These are phyloP conservation scores for Tenebrosternarchus preto DNA, from an alignment of 2,113 vertebrate genomes.

Conservation along the genomic window DNA sequence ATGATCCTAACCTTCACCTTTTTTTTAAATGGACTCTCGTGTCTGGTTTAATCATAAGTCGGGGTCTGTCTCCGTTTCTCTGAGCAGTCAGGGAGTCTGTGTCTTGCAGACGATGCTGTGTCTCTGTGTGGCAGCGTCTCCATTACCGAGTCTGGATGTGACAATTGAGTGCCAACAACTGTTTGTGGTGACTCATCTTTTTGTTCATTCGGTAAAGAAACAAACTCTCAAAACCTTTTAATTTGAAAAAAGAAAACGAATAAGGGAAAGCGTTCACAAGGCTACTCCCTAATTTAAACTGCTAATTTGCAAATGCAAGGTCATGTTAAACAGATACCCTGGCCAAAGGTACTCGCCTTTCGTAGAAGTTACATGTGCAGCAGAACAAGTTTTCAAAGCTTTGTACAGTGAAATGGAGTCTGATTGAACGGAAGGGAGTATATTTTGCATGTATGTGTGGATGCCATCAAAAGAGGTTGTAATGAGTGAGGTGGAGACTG, in stretches of 20 bases:
- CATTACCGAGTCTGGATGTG: constrained; percentile 68
- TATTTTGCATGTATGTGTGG: constrained; percentile 54
- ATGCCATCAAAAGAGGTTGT: constrained; percentile 64
- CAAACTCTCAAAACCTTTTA: no score
- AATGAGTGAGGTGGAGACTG: constrained; percentile 69
- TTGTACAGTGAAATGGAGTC: no score
- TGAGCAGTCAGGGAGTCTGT: constrained; percentile 34
- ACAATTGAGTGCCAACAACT: constrained; percentile 72
- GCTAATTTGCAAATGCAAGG: no score
- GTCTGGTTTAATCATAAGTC: background rate
- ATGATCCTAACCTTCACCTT: background rate
- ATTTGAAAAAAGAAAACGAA: no score
- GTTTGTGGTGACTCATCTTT: constrained; percentile 53
- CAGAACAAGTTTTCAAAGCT: no score
- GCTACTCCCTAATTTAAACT: no score
- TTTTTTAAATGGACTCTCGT: background rate
- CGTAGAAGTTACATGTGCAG: no score
- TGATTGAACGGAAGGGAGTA: constrained; percentile 43
- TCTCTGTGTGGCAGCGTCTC: constrained; percentile 71
- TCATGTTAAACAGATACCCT: no score
- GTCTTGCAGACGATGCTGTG: constrained; percentile 31
- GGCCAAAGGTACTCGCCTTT: no score
- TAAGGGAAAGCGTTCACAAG: no score
- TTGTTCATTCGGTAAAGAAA: no score
- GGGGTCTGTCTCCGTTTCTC: constrained; percentile 2